These are phyloP conservation scores for Podarcis cretensis DNA, from an alignment of 2,113 vertebrate genomes.

Conservation along the genomic window DNA sequence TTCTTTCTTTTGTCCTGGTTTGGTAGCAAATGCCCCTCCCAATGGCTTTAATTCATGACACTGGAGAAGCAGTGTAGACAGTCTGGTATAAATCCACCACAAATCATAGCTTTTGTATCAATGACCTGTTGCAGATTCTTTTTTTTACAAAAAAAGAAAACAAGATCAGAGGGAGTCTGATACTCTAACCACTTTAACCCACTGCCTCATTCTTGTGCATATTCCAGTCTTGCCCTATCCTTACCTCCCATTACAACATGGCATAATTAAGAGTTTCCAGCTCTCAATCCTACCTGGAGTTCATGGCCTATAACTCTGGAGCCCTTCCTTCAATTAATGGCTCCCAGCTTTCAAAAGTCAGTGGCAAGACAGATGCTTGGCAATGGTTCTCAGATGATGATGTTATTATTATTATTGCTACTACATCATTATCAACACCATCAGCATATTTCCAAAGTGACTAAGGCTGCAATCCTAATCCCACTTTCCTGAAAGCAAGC, in stretches of 20 bases:
- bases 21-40: no score
- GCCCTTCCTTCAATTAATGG: not conserved
- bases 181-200: not conserved
- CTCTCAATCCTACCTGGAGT: not conserved
- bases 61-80: no score
- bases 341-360: not conserved
- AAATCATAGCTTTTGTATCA: no score
- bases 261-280: not conserved
- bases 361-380: not conserved
- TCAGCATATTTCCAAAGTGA: not conserved
- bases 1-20: no score
- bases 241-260: not conserved
- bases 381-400: not conserved
- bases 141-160: no score
- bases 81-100: no score
- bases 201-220: not conserved
- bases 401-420: not conserved
- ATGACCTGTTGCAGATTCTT: no score
- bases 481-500: no score
- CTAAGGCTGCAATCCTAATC: no score
- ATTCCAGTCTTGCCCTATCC: not conserved
- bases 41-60: no score
- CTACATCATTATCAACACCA: not conserved
- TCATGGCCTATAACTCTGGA: not conserved
- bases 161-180: not conserved